These are phyloP conservation scores for Phataginus tetradactyla DNA, from an alignment of 2,797 vertebrate genomes.

Conservation along the genomic window DNA sequence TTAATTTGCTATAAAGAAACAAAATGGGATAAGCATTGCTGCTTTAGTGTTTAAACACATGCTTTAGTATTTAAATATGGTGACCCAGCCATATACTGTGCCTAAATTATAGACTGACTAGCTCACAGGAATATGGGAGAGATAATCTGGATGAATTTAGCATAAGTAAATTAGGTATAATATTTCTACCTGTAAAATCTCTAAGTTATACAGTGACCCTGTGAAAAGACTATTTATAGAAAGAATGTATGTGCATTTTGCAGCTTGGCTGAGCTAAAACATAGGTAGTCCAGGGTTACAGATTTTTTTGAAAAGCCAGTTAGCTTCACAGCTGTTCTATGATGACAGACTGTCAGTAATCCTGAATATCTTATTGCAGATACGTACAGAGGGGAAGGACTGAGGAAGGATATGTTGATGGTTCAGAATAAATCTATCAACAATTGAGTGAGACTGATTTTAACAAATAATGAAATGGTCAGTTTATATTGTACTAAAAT, in stretches of 20 bases:
- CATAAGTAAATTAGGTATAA: slow-evolving; percentile 20
- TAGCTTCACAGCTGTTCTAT: not conserved
- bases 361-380: not conserved
- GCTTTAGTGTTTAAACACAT: not conserved
- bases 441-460: not conserved
- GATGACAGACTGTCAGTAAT: not conserved
- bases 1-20: slow-evolving; percentile 17
- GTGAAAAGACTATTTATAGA: slow-evolving; percentile 23
- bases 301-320: not conserved
- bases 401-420: slow-evolving; percentile 24
- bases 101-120: not conserved
- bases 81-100: not conserved
- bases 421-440: slow-evolving; percentile 42
- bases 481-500: not conserved
- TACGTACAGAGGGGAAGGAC: not conserved
- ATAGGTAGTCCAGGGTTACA: not conserved
- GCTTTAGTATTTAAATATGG: not conserved
- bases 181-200: slow-evolving; percentile 32
- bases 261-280: slow-evolving; percentile 41
- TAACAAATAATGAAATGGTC: not conserved
- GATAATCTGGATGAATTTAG: not conserved
- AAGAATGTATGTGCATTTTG: slow-evolving; percentile 21
- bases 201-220: not conserved
- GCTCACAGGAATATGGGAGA: not conserved
- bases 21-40: not conserved